Base-by-base conservation (phyloP, 2,888 invertebrate species). In the Chrysolina americana region DNA sequence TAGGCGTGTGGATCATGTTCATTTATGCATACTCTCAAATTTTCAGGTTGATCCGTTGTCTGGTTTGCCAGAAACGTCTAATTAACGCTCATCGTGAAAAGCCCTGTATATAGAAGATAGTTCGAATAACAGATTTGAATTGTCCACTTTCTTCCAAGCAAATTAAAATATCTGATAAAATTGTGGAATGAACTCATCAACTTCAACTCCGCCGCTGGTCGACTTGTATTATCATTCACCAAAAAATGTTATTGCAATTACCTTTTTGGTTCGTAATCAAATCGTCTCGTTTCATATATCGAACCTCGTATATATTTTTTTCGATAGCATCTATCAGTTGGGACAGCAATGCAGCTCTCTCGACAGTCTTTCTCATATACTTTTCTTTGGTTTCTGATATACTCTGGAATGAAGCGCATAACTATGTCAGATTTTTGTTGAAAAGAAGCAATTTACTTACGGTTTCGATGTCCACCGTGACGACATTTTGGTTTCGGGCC, bases 271-370 rank as follows among this genome's bases (percentile, higher is more conserved):
- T 81, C 28, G 78, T 76, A 19, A 71, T 80, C n/a, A 83, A 50
- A 65, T 82, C 81, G 17, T 81, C 28, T 74, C 75, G 80, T 65
- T 71, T 75, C 8, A 81, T 19, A 44, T 78, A 77, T 11, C 76
- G 74, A 11, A 82, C 74, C n/a, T 76, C 75, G 13, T 78, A 74
- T 65, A 91, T 89, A 86, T 90, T 89, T 78, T 85, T 85, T 81
- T 88, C 87, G 70, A 92, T 87, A 75, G 89, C 88, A 76, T 87
- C 87, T 79, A 91, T 89, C 90, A 90, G 90, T 79, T 85, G 83
- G 79, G 89, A 88, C 81, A 90, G 87, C 78, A 88, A 88, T 75
- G 83, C 83, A 2, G 83, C 78, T 65, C 82, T 77, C 76, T 85
- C 82, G 41, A 85, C 82, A 0, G 82, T 83, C 65, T 81, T 75